Percentiles rank a stretch among this genome's conserved stretches.
Evolutionary conservation across 2,888 invertebrate species (phyloP).

Genomic region (Amphipyra tragopoginis): DNA sequence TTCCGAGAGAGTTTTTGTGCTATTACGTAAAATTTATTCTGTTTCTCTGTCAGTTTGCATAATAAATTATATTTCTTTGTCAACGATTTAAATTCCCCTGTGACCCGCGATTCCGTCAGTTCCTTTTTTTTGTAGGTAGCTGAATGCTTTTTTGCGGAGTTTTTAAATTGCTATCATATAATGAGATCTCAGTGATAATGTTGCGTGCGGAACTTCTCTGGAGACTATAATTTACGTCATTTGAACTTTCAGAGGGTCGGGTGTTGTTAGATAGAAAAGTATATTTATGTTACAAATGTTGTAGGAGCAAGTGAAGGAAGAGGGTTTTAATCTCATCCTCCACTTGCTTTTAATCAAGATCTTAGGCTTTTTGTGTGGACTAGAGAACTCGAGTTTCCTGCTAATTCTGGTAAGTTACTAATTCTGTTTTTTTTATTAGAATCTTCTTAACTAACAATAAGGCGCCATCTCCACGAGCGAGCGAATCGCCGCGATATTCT

Average conservation of each 20-base stretch:
- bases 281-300: not conserved
- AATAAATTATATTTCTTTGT: constrained; percentile 19
- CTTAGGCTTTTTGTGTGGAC: too few species aligned
- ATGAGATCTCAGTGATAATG: constrained; percentile 34
- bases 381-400: too few species aligned
- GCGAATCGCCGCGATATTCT: too few species aligned
- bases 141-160: constrained; percentile 14
- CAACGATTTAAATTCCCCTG: constrained; percentile 17
- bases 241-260: not conserved
- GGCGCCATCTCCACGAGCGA: too few species aligned
- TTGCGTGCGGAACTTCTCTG: constrained; percentile 11
- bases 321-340: too few species aligned
- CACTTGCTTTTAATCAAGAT: too few species aligned
- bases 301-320: too few species aligned
- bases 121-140: constrained; percentile 17
- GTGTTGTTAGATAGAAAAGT: not conserved
- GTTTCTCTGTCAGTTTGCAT: constrained; percentile 17
- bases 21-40: constrained; percentile 8
- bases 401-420: too few species aligned
- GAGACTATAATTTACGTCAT: constrained; percentile 22
- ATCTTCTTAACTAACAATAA: too few species aligned
- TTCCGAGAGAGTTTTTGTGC: not conserved
- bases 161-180: constrained; percentile 36
- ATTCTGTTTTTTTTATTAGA: too few species aligned
- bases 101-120: constrained; percentile 6